A percentile compares a stretch with the other conserved stretches of the same genome.
phyloP scores from a whole-genome alignment of 2,888 invertebrate species.

The Oligia fasciuncula region DNA sequence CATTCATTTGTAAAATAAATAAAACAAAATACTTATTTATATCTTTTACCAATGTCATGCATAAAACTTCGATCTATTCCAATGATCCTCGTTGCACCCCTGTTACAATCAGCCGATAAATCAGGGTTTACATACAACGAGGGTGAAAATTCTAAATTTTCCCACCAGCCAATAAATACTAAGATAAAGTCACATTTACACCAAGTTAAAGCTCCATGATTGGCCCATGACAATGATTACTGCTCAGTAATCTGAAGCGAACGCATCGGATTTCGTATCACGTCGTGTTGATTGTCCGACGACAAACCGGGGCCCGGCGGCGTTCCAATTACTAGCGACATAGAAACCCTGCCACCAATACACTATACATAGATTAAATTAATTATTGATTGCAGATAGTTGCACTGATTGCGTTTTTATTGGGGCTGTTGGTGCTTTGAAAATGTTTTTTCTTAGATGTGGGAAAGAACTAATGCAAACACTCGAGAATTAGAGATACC shows the following conservation, averaged over 20 bases:
- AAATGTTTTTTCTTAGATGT: background rate
- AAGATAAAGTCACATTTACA: slow-evolving; percentile 59
- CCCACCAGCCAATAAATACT: slow-evolving; percentile 44
- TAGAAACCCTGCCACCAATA: slow-evolving; percentile 80
- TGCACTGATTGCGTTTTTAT: slow-evolving; percentile 30
- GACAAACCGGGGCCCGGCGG: slow-evolving; percentile 84
- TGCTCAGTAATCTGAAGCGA: slow-evolving; percentile 77
- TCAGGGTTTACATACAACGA: background rate
- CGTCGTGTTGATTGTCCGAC: slow-evolving; percentile 88
- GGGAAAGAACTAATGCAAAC: background rate
- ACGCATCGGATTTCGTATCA: slow-evolving; percentile 89
- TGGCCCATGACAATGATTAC: slow-evolving; percentile 80
- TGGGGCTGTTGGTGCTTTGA: slow-evolving; percentile 2
- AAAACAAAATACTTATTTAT: background rate
- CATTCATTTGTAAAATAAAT: background rate
- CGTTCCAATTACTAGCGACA: slow-evolving; percentile 88
- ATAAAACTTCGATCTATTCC: background rate
- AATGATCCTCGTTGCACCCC: background rate
- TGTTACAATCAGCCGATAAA: slow-evolving; percentile 7
- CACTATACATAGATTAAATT: slow-evolving; percentile 63
- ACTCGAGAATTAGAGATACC: background rate
- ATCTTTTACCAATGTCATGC: slow-evolving; percentile 4
- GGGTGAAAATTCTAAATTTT: slow-evolving; percentile 10
- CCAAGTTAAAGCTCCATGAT: slow-evolving; percentile 70
- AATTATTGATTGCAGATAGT: slow-evolving; percentile 51